Evolutionary conservation across 2,113 vertebrate genomes (phyloP).

Genomic region (Heliornis fulica): DNA sequence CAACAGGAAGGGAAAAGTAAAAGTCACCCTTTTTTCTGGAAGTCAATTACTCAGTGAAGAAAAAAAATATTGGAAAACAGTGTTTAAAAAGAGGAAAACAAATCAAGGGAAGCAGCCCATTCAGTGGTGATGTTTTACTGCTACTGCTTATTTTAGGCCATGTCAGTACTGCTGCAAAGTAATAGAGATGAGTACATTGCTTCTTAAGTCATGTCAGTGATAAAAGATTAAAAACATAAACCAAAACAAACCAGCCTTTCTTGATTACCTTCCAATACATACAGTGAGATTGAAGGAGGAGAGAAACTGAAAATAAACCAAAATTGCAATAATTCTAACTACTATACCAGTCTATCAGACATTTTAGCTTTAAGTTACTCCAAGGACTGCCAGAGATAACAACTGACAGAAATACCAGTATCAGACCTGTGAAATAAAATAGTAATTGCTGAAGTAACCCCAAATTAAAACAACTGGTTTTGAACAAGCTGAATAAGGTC

Average conservation of each 20-base stretch:
- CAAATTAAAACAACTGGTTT: background rate
- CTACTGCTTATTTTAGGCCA: background rate
- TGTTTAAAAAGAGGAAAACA: slow-evolving; percentile 18
- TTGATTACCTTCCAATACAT: background rate
- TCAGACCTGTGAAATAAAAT: background rate
- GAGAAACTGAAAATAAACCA: background rate
- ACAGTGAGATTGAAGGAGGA: background rate
- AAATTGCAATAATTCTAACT: background rate
- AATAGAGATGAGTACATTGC: background rate
- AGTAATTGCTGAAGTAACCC: background rate
- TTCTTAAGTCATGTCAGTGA: background rate
- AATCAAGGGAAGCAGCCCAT: background rate
- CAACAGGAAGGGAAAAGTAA: background rate
- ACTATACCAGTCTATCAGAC: background rate
- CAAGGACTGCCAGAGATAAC: background rate
- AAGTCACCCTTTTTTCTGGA: background rate
- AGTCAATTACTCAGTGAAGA: background rate
- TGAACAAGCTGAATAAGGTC: background rate
- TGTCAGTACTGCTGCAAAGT: background rate
- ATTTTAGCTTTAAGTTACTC: background rate
- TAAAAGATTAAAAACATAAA: background rate
- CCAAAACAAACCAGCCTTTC: background rate
- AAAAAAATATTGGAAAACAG: background rate
- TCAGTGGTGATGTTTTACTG: background rate
- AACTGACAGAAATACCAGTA: background rate